Evolutionary conservation across 2,888 invertebrate genomes (phyloP).

Genomic region (Itoplectis maculator): DNA sequence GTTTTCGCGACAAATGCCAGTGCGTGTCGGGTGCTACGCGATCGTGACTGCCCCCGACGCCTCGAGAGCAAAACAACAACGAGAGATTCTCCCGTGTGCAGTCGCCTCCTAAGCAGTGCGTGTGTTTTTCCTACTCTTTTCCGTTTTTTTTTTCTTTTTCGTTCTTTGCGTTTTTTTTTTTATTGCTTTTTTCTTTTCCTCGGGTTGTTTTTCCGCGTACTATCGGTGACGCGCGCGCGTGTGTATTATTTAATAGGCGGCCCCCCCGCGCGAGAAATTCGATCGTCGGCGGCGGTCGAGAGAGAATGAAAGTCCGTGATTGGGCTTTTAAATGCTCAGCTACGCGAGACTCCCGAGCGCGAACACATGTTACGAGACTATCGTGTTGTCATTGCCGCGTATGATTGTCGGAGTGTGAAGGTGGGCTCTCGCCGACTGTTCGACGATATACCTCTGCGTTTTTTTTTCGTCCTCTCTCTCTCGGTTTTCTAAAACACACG

Average conservation of each 20-base stretch:
- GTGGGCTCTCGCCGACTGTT: neutral
- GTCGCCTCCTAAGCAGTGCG: neutral
- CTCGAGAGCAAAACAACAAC: conserved; percentile 19
- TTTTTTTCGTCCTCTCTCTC: neutral
- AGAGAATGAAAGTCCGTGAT: conserved; percentile 33
- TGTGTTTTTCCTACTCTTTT: conserved; percentile 3
- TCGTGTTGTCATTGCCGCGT: conserved; percentile 58
- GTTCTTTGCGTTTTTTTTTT: neutral
- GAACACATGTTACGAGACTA: conserved; percentile 64
- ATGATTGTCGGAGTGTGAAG: conserved; percentile 35
- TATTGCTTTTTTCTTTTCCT: neutral
- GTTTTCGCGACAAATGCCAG: conserved; percentile 47
- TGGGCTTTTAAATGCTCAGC: conserved; percentile 58
- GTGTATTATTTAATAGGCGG: conserved; percentile 33
- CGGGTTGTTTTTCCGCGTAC: conserved; percentile 5
- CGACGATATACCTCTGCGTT: neutral
- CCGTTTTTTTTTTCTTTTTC: neutral
- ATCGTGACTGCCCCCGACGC: conserved; percentile 1
- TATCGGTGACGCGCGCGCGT: conserved; percentile 25
- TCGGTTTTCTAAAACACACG: neutral
- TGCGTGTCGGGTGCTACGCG: neutral
- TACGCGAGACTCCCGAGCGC: conserved; percentile 50
- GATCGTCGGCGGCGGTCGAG: neutral
- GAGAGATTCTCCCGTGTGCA: conserved; percentile 6
- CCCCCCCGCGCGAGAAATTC: neutral